A percentile compares a stretch with the other conserved stretches of the same genome.
These are phyloP conservation scores for Heptranchias perlo DNA, from an alignment of 2,113 vertebrate species.

Conservation along the genomic window DNA sequence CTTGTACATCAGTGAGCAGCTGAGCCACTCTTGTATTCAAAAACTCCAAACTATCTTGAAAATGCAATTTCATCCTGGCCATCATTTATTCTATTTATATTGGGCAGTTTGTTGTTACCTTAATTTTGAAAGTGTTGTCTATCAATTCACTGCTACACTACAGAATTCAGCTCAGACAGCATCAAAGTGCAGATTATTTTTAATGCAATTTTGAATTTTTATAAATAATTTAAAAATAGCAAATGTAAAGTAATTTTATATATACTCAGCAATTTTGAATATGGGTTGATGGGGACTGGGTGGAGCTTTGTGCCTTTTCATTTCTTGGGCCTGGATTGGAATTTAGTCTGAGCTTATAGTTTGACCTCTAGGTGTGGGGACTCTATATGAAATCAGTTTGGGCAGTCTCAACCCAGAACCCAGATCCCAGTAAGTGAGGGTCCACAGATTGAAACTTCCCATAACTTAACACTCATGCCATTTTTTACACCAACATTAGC, in stretches of 20 bases:
- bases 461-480: not conserved
- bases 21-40: not conserved
- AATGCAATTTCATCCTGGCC: not conserved
- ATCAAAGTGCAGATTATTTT: not conserved
- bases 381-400: not conserved
- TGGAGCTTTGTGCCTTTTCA: not conserved
- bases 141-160: not conserved
- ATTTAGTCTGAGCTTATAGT: not conserved
- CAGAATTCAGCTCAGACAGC: too few species aligned
- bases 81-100: not conserved
- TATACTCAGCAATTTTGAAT: not conserved
- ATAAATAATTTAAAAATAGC: not conserved
- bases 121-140: not conserved
- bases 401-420: not conserved
- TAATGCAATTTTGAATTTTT: not conserved
- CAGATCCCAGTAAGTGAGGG: not conserved
- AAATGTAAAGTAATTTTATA: slow-evolving; percentile 1
- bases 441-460: not conserved
- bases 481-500: not conserved
- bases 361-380: not conserved
- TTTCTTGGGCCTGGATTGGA: not conserved
- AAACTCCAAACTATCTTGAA: not conserved
- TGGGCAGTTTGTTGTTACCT: not conserved
- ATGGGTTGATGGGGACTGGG: not conserved
- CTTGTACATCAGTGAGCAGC: not conserved